Evolutionary conservation across 2,888 invertebrate species (phyloP), one percentile per base, ranked within the genome.

Genomic region (Rhopalosiphum nymphaeae): DNA sequence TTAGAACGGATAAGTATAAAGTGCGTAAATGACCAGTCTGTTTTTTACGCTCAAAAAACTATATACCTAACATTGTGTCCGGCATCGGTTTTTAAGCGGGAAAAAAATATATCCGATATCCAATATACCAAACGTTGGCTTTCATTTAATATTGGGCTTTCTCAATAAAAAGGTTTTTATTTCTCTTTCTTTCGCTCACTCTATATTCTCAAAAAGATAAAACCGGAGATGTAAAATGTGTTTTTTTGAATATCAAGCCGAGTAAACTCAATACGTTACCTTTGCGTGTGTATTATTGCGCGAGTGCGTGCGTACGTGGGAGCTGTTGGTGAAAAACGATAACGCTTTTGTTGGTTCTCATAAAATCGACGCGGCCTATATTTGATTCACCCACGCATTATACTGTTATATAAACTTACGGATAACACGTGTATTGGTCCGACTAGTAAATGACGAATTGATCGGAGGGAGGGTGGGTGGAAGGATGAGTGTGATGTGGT

Each of bases 21-120:
- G 85, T 85, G 42, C 85, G 42, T 61, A 89, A 89, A 44, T 57
- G 61, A 89, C 89, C 44, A 61, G 89, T 89, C 89, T 61, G 49
- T 78, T 53, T 78, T 78, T 78, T 91, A 21, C 78, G 36, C 21
- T 25, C 9, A 78, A 78, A 42, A 78, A 78, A 78, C 78, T 42
- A 36, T 36, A 21, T 25, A 53, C 53, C 21, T 53, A 25, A 78
- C 78, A 78, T 36, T 78, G 21, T 36, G 78, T 42, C 78, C 21
- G 21, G 36, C 78, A 78, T 36, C 21, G 78, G 78, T 36, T 78
- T 78, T 78, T 78, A 21, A 78, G 21, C 4, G 53, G 21, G 36
- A 67, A 78, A 36, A 42, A 78, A 78, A 78, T 36, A 36, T 21
- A 42, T 78, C 78, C 78, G 21, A 78, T 78, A 78, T 90, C 90